Evolutionary conservation across 2,797 vertebrate genomes (phyloP).

Genomic region (Phrynocephalus forsythii): DNA sequence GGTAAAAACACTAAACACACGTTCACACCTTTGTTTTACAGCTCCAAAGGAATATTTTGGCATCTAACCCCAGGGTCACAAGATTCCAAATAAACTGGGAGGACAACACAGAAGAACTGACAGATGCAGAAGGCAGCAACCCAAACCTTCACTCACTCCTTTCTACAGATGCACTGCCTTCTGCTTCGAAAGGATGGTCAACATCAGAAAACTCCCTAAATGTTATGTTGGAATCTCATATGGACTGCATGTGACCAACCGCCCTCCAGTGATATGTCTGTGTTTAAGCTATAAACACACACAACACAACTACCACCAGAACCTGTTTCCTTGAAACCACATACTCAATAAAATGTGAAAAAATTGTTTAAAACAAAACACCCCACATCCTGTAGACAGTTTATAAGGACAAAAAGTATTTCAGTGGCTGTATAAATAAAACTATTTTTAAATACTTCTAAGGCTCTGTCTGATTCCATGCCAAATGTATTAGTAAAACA

Average conservation of each 20-base stretch:
- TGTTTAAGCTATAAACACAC: slow-evolving; percentile 75
- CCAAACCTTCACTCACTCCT: slow-evolving; percentile 84
- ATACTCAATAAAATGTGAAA: slow-evolving; percentile 80
- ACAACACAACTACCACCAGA: slow-evolving; percentile 63
- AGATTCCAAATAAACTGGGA: slow-evolving; percentile 88
- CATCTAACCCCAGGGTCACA: slow-evolving; percentile 87
- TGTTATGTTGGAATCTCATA: slow-evolving; percentile 86
- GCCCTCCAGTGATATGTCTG: slow-evolving; percentile 73
- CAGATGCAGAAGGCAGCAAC: slow-evolving; percentile 84
- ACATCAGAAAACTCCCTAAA: slow-evolving; percentile 85
- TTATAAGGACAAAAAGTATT: slow-evolving; percentile 80
- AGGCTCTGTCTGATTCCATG: slow-evolving; percentile 77
- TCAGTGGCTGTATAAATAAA: slow-evolving; percentile 65
- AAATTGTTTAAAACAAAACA: slow-evolving; percentile 74
- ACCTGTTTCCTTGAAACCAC: slow-evolving; percentile 76
- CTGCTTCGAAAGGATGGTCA: slow-evolving; percentile 84
- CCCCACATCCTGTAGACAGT: slow-evolving; percentile 78
- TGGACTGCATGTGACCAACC: slow-evolving; percentile 86
- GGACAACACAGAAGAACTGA: slow-evolving; percentile 85
- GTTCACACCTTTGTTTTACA: slow-evolving; percentile 62
- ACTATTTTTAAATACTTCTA: slow-evolving; percentile 83
- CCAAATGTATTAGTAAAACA: slow-evolving; percentile 70
- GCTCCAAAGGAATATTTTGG: slow-evolving; percentile 87
- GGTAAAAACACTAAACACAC: background rate
- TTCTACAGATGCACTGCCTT: slow-evolving; percentile 83